Evolutionary conservation across 2,113 vertebrate species (phyloP), one percentile per base, ranked within the genome.

Genomic region (Periophthalmus modestus): DNA sequence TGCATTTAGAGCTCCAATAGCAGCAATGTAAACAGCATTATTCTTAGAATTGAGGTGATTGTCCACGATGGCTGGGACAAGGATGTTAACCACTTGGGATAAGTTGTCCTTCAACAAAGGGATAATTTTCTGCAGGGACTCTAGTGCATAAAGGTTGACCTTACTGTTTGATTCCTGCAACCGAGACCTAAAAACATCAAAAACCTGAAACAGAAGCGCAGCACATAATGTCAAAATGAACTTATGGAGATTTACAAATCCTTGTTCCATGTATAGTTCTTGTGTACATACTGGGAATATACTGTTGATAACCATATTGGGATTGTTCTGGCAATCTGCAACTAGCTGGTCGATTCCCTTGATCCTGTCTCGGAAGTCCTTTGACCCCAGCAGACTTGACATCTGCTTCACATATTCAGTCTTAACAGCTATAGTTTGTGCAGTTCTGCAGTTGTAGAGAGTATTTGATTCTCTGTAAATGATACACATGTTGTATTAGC

Each of bases 21-120:
- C 96, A 74, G 96, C 96, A 66, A 91, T 85, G 66, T 95, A 97
- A 88, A 98, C 94, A 78, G 93, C 92, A 68, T 92, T 94, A 75
- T 96, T 98, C 92, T 96, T 98, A 39, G 97, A 98, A 92, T 98
- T 98, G 52, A 99, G 95, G 88, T 98, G 97, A 92, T 96, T 98
- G 92, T 99, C 96, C 28, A 98, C 96, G 2, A 97, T 90, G 66
- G 95, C 96, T 16, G 97, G 97, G 80, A 99, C 90, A 1, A 98
- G 79, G 90, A 97, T 93, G 85, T 97, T 95, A 84, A 98, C 93
- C 72, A 98, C 93, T 28, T 95, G 96, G 23, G 95, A 93, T 3
- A 98, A 81, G 47, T 92, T 91, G 83, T 98, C 95, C 66, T 93
- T 94, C 81, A 99, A 90, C 89, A 94, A 69, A 0, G 89, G 89